phyloP scores from a whole-genome alignment of 2,888 invertebrate species.

The Eugnorisma glareosa region DNA sequence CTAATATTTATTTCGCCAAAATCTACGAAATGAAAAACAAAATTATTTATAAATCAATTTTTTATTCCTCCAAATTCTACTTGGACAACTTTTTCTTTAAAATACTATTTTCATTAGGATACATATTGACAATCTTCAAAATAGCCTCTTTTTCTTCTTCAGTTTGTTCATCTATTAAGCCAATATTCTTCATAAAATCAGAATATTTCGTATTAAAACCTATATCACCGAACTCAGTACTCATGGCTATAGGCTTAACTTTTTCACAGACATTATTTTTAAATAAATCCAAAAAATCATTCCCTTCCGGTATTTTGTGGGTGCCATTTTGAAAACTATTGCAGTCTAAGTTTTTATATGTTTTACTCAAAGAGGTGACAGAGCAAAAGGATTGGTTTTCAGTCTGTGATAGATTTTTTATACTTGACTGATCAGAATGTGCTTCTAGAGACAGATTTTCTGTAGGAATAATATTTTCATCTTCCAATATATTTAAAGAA shows the following conservation, averaged over 20 bases:
- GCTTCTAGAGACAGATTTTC: constrained; percentile 63
- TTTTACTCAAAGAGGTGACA: constrained; percentile 76
- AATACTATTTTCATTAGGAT: constrained; percentile 78
- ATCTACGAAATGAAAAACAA: constrained; percentile 17
- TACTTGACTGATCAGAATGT: constrained; percentile 53
- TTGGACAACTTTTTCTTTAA: constrained; percentile 55
- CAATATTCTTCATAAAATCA: constrained; percentile 73
- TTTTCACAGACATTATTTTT: constrained; percentile 44
- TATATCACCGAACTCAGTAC: constrained; percentile 79
- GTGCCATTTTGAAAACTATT: constrained; percentile 75
- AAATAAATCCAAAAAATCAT: constrained; percentile 77
- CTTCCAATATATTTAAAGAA: constrained; percentile 79
- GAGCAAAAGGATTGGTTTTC: constrained; percentile 75
- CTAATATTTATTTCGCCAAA: not conserved
- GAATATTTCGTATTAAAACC: constrained; percentile 80
- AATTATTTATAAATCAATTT: not conserved
- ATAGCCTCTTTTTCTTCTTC: constrained; percentile 67
- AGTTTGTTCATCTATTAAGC: constrained; percentile 56
- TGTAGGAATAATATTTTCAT: constrained; percentile 60
- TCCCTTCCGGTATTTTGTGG: constrained; percentile 73
- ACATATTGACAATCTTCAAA: constrained; percentile 74
- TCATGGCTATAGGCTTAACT: constrained; percentile 74
- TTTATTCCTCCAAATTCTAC: constrained; percentile 34
- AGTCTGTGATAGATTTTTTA: constrained; percentile 65
- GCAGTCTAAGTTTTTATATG: constrained; percentile 81